Evolutionary conservation across 2,888 invertebrate species (phyloP).

Genomic region (Pyrrhia umbra): DNA sequence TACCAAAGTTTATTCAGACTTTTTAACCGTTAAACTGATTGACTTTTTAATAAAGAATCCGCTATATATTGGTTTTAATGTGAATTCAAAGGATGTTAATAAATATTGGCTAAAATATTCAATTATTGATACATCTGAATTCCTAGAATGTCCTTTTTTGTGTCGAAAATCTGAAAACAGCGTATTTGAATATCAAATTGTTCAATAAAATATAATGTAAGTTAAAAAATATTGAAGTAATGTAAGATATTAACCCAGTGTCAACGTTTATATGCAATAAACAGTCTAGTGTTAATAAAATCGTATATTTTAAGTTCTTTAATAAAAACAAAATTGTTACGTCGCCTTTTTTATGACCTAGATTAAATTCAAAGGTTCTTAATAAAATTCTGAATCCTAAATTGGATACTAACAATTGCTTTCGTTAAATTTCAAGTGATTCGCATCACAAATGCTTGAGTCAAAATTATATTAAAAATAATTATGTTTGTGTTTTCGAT

Average conservation of each 20-base stretch:
- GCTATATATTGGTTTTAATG: background rate
- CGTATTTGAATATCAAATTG: slow-evolving; percentile 22
- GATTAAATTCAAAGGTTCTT: slow-evolving; percentile 9
- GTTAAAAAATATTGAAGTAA: slow-evolving; percentile 16
- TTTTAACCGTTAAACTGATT: background rate
- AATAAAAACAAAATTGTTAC: slow-evolving; percentile 22
- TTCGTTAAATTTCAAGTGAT: background rate
- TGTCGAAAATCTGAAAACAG: background rate
- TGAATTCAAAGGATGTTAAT: too few species aligned
- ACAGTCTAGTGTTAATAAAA: slow-evolving; percentile 23
- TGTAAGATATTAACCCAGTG: background rate
- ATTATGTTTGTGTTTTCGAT: too few species aligned
- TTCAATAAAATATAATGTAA: slow-evolving; percentile 7
- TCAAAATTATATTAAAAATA: too few species aligned
- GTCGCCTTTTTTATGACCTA: slow-evolving; percentile 12
- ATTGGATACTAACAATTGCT: slow-evolving; percentile 1
- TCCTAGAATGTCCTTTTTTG: background rate
- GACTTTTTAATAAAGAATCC: background rate
- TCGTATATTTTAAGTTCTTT: slow-evolving; percentile 21
- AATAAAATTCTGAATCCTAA: slow-evolving; percentile 6
- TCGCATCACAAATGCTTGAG: too few species aligned
- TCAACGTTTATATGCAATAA: slow-evolving; percentile 17
- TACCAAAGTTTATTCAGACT: background rate
- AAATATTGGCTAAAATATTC: background rate
- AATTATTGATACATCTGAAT: background rate